phyloP scores from a whole-genome alignment of 1,140 invertebrate genomes.

The Prorops nasuta region DNA sequence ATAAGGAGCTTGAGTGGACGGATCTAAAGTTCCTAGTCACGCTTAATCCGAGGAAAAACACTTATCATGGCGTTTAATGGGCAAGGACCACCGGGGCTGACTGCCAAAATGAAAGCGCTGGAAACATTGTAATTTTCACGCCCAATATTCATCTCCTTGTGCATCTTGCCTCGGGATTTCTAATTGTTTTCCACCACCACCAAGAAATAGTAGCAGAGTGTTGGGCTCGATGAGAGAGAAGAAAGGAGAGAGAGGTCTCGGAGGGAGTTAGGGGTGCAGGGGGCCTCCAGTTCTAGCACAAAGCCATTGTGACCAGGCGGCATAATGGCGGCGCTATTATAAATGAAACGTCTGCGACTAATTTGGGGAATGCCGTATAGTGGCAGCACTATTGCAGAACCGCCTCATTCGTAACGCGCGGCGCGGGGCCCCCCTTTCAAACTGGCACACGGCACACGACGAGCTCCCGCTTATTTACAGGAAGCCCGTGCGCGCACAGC shows the following conservation, averaged over 20 bases:
- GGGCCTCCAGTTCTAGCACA: too few species aligned
- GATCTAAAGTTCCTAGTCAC: too few species aligned
- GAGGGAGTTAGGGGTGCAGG: too few species aligned
- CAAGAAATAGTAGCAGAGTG: neutral
- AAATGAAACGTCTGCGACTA: conserved; percentile 54
- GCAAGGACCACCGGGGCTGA: conserved; percentile 20
- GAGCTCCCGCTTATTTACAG: too few species aligned
- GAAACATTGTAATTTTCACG: conserved; percentile 44
- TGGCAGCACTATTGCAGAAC: conserved; percentile 20
- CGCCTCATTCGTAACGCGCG: too few species aligned
- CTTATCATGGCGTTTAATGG: conserved; percentile 36
- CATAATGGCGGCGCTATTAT: conserved; percentile 48
- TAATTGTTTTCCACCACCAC: neutral
- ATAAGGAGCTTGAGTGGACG: too few species aligned
- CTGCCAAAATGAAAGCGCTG: conserved; percentile 34
- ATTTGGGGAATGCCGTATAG: conserved; percentile 44
- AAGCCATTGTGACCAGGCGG: conserved; percentile 40
- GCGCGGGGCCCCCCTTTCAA: too few species aligned
- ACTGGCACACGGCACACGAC: too few species aligned
- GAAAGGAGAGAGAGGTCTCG: too few species aligned
- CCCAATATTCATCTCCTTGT: conserved; percentile 31
- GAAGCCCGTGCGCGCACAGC: too few species aligned
- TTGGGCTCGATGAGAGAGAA: too few species aligned
- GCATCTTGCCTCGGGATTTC: neutral
- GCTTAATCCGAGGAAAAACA: conserved; percentile 29